Percentiles rank a stretch among this genome's conserved stretches.
These are phyloP conservation scores for Ophion obscuratus DNA, from an alignment of 2,888 invertebrate species.

Conservation along the genomic window DNA sequence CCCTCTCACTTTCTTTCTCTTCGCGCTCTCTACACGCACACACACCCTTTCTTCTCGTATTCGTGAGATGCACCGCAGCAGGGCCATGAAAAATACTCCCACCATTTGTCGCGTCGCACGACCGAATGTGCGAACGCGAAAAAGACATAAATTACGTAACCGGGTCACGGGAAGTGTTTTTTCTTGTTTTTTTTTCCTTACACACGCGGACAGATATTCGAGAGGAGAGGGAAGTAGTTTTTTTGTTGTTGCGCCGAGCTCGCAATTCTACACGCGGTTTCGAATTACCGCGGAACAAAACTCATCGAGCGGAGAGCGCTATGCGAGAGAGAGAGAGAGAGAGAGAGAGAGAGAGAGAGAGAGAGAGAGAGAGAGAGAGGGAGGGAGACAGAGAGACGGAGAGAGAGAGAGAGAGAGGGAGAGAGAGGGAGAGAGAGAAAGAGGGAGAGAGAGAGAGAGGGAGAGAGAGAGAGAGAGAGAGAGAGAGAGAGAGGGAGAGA, in stretches of 20 bases:
- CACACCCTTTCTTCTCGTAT: neutral
- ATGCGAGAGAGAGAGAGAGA: neutral
- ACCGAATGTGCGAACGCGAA: conserved; percentile 11
- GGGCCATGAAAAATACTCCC: conserved; percentile 48
- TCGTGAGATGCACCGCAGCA: neutral
- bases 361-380: too few relatives aligned
- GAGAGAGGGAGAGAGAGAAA: neutral
- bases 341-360: neutral
- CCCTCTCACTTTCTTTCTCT: neutral
- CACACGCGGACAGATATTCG: neutral
- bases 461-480: neutral
- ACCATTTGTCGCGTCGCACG: conserved; percentile 53
- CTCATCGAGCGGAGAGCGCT: conserved; percentile 1
- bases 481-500: neutral
- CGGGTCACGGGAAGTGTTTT: conserved; percentile 44
- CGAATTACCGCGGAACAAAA: neutral
- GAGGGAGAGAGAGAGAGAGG: neutral
- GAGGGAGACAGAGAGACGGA: neutral
- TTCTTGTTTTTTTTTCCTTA: neutral
- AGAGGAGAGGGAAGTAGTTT: conserved; percentile 15
- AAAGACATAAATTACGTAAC: conserved; percentile 41
- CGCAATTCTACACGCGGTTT: conserved; percentile 5
- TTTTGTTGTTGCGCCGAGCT: conserved; percentile 1
- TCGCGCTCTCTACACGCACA: neutral
- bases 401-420: too few relatives aligned